Evolutionary conservation across 1,140 invertebrate genomes (phyloP), one percentile per base, ranked within the genome.

Genomic region (Lithobius niger): DNA sequence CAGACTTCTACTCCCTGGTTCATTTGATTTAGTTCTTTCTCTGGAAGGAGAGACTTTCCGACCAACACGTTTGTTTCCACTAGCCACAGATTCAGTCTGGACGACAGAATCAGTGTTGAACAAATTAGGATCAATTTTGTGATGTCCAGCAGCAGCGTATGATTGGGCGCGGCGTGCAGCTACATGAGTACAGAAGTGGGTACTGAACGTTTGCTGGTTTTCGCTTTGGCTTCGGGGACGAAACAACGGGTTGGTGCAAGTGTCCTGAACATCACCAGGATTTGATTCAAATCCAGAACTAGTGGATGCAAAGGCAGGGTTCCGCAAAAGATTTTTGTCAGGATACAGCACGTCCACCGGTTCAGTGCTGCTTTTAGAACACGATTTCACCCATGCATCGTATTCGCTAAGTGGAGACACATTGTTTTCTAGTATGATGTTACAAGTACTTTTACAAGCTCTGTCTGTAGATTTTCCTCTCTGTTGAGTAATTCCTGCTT

Each of bases 401-500:
- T 2, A 13, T 36, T 16, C 4, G 27, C 22, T 16, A 27, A 31
- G 4, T 10, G 18, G 18, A 6, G 22, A 13, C 27, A 26, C 55
- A 52, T 66, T 62, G 51, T 63, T 64, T 28, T 61, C 57, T 3
- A 68, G 54, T 6, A 79, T 73, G 36, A 83, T 83, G 61, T 76
- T 83, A 61, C 79, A 83, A 0, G 81, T 82, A 65, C 81, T 84
- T 45, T 74, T 77, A 57, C 80, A 83, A 2, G 70, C 62, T 3
- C 72, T 65, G 31, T 69, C 69, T 47, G 67, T 69, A 0, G 70
- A 67, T n/a, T 72, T 6, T 27, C 31, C 47, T 45, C 16, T 31
- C 27, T 36, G 10, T 36, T 36, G 31, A 36, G 31, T 6, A 45
- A 45, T 45, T 10, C 19, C 4, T 36, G 6, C n/a, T 36, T n/a